These are phyloP conservation scores for Melipona bicolor DNA, from an alignment of 2,888 invertebrate species.

Conservation along the genomic window DNA sequence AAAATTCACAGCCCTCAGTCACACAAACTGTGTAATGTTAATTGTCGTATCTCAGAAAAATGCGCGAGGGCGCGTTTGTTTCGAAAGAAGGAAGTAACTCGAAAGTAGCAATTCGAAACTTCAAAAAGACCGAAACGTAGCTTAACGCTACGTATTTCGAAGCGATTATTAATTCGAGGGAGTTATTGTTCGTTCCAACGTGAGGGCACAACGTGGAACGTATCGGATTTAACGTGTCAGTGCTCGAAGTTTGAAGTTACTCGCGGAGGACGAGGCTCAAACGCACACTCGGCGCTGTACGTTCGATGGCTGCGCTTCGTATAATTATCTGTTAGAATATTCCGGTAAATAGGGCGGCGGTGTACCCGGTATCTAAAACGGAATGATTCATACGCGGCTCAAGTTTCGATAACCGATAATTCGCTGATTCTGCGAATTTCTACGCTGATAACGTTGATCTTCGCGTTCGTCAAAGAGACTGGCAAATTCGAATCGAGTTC, in stretches of 20 bases:
- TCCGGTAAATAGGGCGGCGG: background rate
- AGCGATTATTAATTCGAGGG: background rate
- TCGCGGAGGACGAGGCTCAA: background rate
- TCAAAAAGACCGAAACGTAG: background rate
- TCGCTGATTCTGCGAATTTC: background rate
- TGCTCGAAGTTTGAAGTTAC: background rate
- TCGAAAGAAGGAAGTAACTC: no score
- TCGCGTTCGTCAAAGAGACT: background rate
- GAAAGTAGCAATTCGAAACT: no score
- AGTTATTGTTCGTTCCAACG: background rate
- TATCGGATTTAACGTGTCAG: background rate
- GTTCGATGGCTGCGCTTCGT: background rate
- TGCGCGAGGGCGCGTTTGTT: no score
- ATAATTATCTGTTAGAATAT: background rate
- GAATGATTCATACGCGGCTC: conserved; percentile 2
- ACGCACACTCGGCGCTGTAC: background rate
- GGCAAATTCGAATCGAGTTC: background rate
- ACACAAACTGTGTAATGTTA: no score
- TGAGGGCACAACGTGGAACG: background rate
- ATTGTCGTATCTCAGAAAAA: no score
- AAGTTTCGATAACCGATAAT: background rate
- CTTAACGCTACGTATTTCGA: background rate
- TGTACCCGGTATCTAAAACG: background rate
- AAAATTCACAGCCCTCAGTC: no score
- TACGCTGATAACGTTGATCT: background rate